phyloP scores from a whole-genome alignment of 2,888 invertebrate species.

The Agriopis marginaria region DNA sequence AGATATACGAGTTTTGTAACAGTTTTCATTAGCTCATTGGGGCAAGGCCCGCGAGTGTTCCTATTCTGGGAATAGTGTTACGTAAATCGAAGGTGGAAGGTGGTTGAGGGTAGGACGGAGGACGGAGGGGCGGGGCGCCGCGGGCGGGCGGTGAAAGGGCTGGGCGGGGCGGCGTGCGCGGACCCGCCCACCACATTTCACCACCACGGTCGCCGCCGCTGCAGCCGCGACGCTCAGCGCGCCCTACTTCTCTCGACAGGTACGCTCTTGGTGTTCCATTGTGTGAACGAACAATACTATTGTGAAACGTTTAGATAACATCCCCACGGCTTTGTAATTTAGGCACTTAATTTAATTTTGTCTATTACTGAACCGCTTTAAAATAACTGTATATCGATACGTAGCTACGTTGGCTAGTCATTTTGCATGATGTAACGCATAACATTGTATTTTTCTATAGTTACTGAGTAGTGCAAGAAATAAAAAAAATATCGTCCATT shows the following conservation, averaged over 20 bases:
- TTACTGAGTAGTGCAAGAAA: not conserved
- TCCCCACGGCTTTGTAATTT: slow-evolving; percentile 69
- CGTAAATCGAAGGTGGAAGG: slow-evolving; percentile 70
- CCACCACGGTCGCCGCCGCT: slow-evolving; percentile 65
- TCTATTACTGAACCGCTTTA: slow-evolving; percentile 46
- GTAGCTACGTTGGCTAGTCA: slow-evolving; percentile 31
- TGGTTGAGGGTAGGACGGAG: slow-evolving; percentile 72
- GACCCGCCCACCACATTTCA: slow-evolving; percentile 82
- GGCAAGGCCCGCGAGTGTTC: slow-evolving; percentile 69
- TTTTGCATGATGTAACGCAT: slow-evolving; percentile 32
- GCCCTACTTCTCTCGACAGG: slow-evolving; percentile 81
- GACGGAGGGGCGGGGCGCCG: slow-evolving; percentile 65
- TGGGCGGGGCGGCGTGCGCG: slow-evolving; percentile 82
- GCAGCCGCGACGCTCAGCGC: slow-evolving; percentile 65
- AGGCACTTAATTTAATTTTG: slow-evolving; percentile 65
- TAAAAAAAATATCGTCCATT: too few species aligned
- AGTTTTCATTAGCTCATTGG: slow-evolving; percentile 69
- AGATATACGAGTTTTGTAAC: slow-evolving; percentile 60
- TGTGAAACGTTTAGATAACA: slow-evolving; percentile 81
- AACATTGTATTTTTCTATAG: slow-evolving; percentile 22
- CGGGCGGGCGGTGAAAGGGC: slow-evolving; percentile 83
- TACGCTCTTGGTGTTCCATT: slow-evolving; percentile 82
- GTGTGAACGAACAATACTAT: slow-evolving; percentile 80
- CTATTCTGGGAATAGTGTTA: slow-evolving; percentile 73
- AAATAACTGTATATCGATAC: slow-evolving; percentile 39